Conservation (phyloP, 2,797 vertebrate species). For the Chrosomus eos region DNA sequence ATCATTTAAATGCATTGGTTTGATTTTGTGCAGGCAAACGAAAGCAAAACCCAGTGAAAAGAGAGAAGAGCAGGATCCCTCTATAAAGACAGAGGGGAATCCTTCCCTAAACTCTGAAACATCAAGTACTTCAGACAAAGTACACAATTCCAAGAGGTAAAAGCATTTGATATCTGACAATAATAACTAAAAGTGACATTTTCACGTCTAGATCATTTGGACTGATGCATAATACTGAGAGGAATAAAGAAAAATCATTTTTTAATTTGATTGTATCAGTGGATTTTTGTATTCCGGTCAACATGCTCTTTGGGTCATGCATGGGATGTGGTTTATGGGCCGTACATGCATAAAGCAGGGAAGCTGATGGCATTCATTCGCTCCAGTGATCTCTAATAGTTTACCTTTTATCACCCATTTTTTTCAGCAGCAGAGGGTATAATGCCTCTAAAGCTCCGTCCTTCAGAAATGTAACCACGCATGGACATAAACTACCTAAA, state of each 20-base stretch:
- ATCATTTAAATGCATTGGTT: constrained; percentile 6
- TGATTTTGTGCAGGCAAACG: constrained; percentile 10
- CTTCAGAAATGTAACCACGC: constrained; percentile 34
- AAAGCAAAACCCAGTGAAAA: not conserved
- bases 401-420: constrained; percentile 49
- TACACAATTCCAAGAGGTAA: constrained; percentile 22
- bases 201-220: too few relatives aligned
- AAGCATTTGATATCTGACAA: not conserved
- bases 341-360: constrained; percentile 39
- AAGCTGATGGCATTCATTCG: constrained; percentile 46
- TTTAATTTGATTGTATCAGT: not conserved
- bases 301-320: constrained; percentile 32
- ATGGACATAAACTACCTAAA: constrained; percentile 39
- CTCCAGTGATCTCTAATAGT: constrained; percentile 49
- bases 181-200: not conserved
- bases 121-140: not conserved
- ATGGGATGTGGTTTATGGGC: constrained; percentile 48
- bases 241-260: not conserved
- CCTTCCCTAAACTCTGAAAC: not conserved
- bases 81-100: not conserved
- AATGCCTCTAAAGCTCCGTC: constrained; percentile 38
- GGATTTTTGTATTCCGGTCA: constrained; percentile 10
- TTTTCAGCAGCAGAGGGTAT: constrained; percentile 39
- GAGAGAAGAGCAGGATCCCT: not conserved
- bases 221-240: not conserved